Evolutionary conservation across 2,888 invertebrate genomes (phyloP).

Genomic region (Tetragonula carbonaria): DNA sequence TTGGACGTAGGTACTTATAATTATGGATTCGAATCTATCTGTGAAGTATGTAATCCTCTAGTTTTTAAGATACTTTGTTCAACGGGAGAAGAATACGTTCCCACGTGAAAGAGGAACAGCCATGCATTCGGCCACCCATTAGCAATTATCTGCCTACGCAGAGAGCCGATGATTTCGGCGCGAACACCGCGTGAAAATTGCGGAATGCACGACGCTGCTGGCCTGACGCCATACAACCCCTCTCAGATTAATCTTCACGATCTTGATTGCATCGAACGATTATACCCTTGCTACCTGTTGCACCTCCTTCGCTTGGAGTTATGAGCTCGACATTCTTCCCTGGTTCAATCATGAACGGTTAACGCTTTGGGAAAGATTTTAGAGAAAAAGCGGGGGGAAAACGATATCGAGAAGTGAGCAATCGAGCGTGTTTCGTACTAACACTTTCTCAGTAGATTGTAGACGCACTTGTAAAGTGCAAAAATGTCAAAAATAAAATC

Average conservation of each 20-base stretch:
- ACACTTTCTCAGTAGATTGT: too few species aligned
- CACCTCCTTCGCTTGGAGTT: constrained; percentile 5
- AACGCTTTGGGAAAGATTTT: background rate
- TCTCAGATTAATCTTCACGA: constrained; percentile 15
- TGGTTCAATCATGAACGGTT: background rate
- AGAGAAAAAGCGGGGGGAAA: background rate
- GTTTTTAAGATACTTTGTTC: background rate
- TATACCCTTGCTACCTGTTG: constrained; percentile 18
- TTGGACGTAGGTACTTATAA: too few species aligned
- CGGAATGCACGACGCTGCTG: background rate
- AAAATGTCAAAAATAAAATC: too few species aligned
- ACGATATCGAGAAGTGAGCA: background rate
- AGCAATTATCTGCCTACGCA: constrained; percentile 72
- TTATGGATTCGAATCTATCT: too few species aligned
- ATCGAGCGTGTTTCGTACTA: background rate
- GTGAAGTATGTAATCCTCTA: too few species aligned
- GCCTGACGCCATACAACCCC: background rate
- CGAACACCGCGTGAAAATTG: constrained; percentile 39
- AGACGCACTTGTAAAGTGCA: too few species aligned
- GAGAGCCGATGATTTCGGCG: constrained; percentile 54
- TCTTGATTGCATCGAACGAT: constrained; percentile 16
- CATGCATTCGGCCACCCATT: constrained; percentile 65
- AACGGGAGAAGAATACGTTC: constrained; percentile 70
- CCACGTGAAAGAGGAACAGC: constrained; percentile 67
- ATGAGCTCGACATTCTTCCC: background rate